Base-by-base conservation (phyloP, 2,888 invertebrate genomes). In the Drosophila lutescens region DNA sequence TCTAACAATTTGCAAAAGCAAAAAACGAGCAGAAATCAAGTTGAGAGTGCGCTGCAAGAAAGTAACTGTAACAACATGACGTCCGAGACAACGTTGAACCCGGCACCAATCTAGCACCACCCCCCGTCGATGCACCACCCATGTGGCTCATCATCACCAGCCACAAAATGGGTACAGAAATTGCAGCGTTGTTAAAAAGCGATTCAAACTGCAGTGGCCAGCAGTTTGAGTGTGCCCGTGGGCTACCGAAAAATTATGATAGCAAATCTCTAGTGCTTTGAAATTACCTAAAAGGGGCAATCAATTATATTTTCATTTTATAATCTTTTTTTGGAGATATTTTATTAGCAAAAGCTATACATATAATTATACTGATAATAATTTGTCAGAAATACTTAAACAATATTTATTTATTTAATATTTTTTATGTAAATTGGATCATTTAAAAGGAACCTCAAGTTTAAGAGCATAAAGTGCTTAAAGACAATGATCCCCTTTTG, bases 131-230 rank as follows among this genome's bases (percentile, higher is more conserved):
- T 15, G 58, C 54, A 32, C 50, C 74, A n/a, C 60, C 54, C 53
- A 56, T 49, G 51, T 41, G 51, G 49, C 76, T 57, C 65, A 71
- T 71, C 70, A 72, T 71, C 61, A 23, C 43, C 66, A 53, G 57
- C 74, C 72, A 54, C 74, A 72, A 53, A 72, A 73, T 65, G 65
- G 74, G 38, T 41, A 41, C 63, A 63, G 78, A 82, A 82, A 89
- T 83, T 89, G 89, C 89, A 85, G 79, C 78, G 90, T 87, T 89
- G 90, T 89, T 89, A 89, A 89, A 89, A 89, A 89, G 85, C 86
- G 74, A 89, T 89, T 88, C 74, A 71, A 78, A 76, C 77, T 74
- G 75, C 71, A 77, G 38, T 73, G 54, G 81, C 69, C 76, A 76
- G 81, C 79, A 79, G 46, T 79, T 73, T 73, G 68, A 43, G 50